These are phyloP conservation scores for Smittia aterrima DNA, from an alignment of 2,888 invertebrate genomes.

Conservation along the genomic window DNA sequence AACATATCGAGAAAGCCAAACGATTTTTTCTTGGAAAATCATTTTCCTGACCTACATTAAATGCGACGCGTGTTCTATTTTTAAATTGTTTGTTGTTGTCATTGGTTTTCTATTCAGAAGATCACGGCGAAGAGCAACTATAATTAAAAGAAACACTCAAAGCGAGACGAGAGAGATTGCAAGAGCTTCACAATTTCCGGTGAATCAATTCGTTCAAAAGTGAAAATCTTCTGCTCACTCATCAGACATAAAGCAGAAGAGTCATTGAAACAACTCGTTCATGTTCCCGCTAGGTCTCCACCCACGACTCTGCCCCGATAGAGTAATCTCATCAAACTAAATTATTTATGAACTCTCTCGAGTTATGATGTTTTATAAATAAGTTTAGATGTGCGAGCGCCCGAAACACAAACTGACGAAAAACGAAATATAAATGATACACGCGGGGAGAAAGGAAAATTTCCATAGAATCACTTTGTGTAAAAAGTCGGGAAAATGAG, in stretches of 20 bases:
- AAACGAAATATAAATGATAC: neutral
- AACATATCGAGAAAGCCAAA: neutral
- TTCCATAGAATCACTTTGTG: neutral
- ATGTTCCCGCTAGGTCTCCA: neutral
- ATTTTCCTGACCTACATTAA: slow-evolving; percentile 19
- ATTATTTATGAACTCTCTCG: slow-evolving; percentile 7
- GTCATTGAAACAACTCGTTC: neutral
- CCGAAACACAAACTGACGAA: neutral
- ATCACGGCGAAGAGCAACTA: slow-evolving; percentile 1
- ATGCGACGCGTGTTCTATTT: neutral
- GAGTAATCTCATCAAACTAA: neutral
- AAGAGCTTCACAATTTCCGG: neutral
- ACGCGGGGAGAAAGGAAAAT: neutral
- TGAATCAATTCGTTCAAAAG: neutral
- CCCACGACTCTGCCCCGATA: neutral
- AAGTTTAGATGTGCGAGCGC: neutral
- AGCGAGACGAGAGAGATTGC: too few relatives aligned
- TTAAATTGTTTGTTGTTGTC: neutral
- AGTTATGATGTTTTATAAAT: slow-evolving; percentile 25
- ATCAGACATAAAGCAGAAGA: too few relatives aligned
- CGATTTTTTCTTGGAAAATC: neutral
- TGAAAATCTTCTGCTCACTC: too few relatives aligned
- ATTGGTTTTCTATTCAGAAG: neutral
- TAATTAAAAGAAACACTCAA: neutral
- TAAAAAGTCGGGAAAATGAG: slow-evolving; percentile 18